Evolutionary conservation across 1,140 invertebrate species (phyloP), one percentile per base, ranked within the genome.

Genomic region (Scaptomyza hsui): DNA sequence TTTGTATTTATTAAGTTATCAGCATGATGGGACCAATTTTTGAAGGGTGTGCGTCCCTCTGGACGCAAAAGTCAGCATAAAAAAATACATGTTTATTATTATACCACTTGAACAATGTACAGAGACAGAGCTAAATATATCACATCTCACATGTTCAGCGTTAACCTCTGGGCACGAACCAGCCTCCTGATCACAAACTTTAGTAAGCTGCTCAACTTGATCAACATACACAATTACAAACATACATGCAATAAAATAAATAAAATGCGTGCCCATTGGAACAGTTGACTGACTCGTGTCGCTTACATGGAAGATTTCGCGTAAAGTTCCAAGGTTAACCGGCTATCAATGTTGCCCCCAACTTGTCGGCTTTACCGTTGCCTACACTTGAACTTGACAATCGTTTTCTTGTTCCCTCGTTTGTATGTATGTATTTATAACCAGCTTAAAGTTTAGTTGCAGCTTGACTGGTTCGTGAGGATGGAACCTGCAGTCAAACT

Each of bases 251-350:
- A n/a, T n/a, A n/a, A n/a, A 4, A 21, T 21, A 4, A 21, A 4
- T 45, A 29, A 18, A 1, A 26, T 9, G 44, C 10, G 24, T 19
- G 37, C 6, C 42, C 65, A 19, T 29, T 29, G 5, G 32, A 49
- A 53, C 61, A 83, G 79, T 75, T 83, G 71, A 75, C 56, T 83
- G 79, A 78, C 79, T 80, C 26, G 60, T n/a, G 9, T n/a, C 26
- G 44, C 60, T 70, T 32, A 51, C 41, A 52, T 75, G 81, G 76
- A 80, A 86, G 73, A 86, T 85, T 79, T 83, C 79, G 63, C 79
- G 60, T 75, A 62, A 41, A 59, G 39, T 19, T 19, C 41, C 73
- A 86, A 88, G 81, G 77, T 81, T 48, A 86, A 77, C 82, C 12
- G 47, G 68, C 16, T 80, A 47, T 63, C 41, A 26, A 37, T 51